Base-by-base conservation (phyloP, 2,888 invertebrate species). In the Amphipoea lucens region DNA sequence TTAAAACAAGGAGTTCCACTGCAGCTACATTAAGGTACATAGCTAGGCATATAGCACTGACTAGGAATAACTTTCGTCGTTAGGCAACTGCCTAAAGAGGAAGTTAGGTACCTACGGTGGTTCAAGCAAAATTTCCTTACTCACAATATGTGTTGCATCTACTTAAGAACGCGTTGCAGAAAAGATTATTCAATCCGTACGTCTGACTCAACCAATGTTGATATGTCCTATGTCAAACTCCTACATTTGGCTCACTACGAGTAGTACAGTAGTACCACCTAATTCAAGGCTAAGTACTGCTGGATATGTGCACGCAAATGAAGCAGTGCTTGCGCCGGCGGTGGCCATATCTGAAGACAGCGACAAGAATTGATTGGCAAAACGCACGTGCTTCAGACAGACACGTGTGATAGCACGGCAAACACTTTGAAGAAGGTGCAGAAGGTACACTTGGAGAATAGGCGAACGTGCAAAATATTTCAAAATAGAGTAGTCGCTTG, bases 321-420 rank as follows among this genome's bases (percentile, higher is more conserved):
- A 20, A 42, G n/a, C 23, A 48, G 20, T 12, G 42, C 74, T 67
- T 51, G 29, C 62, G 54, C 45, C 7, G 40, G 17, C 62, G 76
- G 29, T 1, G 29, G 71, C n/a, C 17, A 72, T 40, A n/a, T 72
- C n/a, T 72, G 48, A 67, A 72, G 54, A 78, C 65, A 54, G 45
- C 65, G n/a, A 85, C 57, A 54, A 74, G 57, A 77, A 82, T 78
- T 86, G 67, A 86, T 78, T 29, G 54, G 29, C 36, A 62, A 66
- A 67, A 36, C 23, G 71, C 78, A 86, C 78, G 84, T 82, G 86
- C 60, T 82, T n/a, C 14, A 5, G 20, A 1, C 40, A 29, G 45
- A 20, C 70, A 80, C 84, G 86, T 85, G 66, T 29, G n/a, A n/a
- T 60, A 14, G 17, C 40, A 48, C 9, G 42, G 48, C 17, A 23